Percentiles rank a stretch among this genome's conserved stretches.
These are phyloP conservation scores for Serripes groenlandicus DNA, from an alignment of 2,888 invertebrate genomes.

Conservation along the genomic window DNA sequence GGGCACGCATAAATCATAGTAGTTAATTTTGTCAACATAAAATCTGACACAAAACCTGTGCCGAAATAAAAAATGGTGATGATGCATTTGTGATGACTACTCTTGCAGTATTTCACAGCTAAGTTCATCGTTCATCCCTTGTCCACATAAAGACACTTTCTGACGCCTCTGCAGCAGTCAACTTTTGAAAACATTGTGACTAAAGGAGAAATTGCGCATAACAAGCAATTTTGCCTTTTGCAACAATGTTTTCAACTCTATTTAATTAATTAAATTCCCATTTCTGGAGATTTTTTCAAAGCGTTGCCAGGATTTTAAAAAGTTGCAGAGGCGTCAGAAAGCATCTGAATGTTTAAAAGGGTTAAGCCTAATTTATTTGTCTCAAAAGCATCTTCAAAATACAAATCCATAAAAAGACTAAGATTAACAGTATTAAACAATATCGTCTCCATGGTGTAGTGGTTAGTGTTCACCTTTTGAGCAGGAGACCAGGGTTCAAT, in stretches of 20 bases:
- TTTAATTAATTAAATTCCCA: too few species aligned
- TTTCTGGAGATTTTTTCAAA: too few species aligned
- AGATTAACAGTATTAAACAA: too few species aligned
- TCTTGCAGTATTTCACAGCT: background rate
- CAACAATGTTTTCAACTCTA: background rate
- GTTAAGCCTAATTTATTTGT: too few species aligned
- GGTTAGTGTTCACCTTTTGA: too few species aligned
- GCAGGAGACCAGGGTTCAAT: too few species aligned
- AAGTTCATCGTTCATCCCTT: background rate
- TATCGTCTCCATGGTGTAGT: too few species aligned
- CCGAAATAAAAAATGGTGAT: background rate
- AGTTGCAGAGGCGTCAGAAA: too few species aligned
- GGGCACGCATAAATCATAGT: slow-evolving; percentile 4
- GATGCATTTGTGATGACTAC: background rate
- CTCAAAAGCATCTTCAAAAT: too few species aligned
- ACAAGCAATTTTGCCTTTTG: background rate
- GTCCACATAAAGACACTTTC: background rate
- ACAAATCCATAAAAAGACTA: too few species aligned
- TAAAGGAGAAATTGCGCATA: background rate
- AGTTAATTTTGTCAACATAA: slow-evolving; percentile 8
- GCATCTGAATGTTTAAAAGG: too few species aligned
- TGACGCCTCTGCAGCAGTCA: background rate
- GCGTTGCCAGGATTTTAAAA: too few species aligned
- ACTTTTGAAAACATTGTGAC: background rate
- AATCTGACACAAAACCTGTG: slow-evolving; percentile 2